Evolutionary conservation across 2,113 vertebrate species (phyloP), one percentile per base, ranked within the genome.

Genomic region (Tretioscincus oriximinensis): DNA sequence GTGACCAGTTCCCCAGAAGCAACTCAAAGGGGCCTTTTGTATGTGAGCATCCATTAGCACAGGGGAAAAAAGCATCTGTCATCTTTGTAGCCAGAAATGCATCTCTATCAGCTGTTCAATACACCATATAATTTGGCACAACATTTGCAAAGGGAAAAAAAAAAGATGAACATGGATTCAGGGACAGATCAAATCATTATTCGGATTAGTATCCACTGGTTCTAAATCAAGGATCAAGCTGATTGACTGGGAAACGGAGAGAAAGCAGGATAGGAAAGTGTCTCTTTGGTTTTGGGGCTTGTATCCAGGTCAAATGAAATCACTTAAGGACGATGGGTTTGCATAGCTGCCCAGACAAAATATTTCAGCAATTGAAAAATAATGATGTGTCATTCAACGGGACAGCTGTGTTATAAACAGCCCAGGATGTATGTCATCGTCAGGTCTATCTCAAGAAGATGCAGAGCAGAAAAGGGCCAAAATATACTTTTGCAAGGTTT

Each of bases 101-200:
- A 58, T 16, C 49, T 47, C 51, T 61, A 26, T 21, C 31, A 35
- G 35, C 61, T 63, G n/a, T 31, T 58, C 69, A 77, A 29, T 49
- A 3, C 4, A 49, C 76, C 61, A 73, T 63, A 73, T 47, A 66
- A 74, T 74, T 22, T 73, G 76, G 70, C 82, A 68, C n/a, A 11
- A 9, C 2, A 16, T 63, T 21, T 66, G 49, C 20, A 51, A 14
- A 51, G n/a, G 29, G 58, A 22, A 58, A 11, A 47, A 21, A 60
- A 16, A 65, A n/a, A 82, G 45, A 22, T 22, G 41, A 49, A 72
- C 64, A 11, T n/a, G 18, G 41, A n/a, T 11, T 16, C 7, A 20
- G 65, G 9, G 24, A 58, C 1, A 21, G 49, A 28, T 66, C 72
- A 70, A 64, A 58, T 54, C 22, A 5, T 7, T 16, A 63, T 73